These are phyloP conservation scores for Gobius niger DNA, from an alignment of 2,113 vertebrate species.

Conservation along the genomic window DNA sequence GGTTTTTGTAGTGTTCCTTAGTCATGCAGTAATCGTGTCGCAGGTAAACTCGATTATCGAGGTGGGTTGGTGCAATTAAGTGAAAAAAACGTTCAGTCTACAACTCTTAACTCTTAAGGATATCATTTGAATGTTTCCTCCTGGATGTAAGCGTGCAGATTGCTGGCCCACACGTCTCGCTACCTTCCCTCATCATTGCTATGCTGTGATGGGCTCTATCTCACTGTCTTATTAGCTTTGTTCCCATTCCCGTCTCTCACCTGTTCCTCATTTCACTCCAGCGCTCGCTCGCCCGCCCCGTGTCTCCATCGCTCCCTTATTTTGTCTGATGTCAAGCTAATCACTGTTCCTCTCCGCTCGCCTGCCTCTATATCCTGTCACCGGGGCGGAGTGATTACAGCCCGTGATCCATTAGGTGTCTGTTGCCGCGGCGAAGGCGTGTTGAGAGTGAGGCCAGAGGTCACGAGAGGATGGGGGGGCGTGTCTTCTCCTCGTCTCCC, in stretches of 20 bases:
- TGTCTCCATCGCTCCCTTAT: slow-evolving; percentile 34
- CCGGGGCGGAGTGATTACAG: slow-evolving; percentile 48
- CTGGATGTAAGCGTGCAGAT: slow-evolving; percentile 5
- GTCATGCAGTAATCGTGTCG: no score
- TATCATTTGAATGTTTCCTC: not conserved
- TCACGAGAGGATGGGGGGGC: slow-evolving; percentile 33
- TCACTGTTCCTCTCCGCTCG: slow-evolving; percentile 30
- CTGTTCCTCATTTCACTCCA: slow-evolving; percentile 46
- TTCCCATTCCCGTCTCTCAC: slow-evolving; percentile 55
- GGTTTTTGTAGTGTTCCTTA: no score
- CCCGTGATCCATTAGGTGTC: slow-evolving; percentile 28
- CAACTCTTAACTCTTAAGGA: not conserved
- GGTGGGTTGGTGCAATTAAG: no score
- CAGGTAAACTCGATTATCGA: no score
- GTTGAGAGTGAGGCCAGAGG: slow-evolving; percentile 61
- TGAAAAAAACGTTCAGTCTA: not conserved
- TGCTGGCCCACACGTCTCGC: slow-evolving; percentile 31
- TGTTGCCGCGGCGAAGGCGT: slow-evolving; percentile 29
- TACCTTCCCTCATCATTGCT: slow-evolving; percentile 11
- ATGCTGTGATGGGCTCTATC: slow-evolving; percentile 29
- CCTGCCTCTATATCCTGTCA: slow-evolving; percentile 19
- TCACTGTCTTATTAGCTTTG: slow-evolving; percentile 56
- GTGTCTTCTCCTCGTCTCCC: slow-evolving; percentile 37
- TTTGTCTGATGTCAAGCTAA: slow-evolving; percentile 57
- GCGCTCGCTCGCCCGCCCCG: not conserved